A percentile compares a stretch with the other conserved stretches of the same genome.
Evolutionary conservation across 37 sponge, comb jelly and placozoan genomes (phyloP).

Genomic region (Bolinopsis microptera): DNA sequence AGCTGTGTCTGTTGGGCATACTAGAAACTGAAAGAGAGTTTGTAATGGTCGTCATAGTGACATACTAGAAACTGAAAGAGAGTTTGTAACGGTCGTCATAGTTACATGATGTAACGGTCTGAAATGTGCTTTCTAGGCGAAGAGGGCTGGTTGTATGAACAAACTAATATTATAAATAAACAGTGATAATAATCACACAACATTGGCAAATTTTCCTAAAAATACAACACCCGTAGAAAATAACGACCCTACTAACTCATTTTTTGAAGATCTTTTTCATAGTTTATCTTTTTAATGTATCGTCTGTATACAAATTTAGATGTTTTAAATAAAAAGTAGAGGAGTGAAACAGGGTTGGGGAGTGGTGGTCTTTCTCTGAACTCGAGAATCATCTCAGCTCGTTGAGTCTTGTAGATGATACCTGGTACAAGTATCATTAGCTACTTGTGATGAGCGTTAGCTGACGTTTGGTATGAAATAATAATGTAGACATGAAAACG

Average conservation of each 20-base stretch:
- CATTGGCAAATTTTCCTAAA: too few relatives aligned
- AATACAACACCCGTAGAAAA: too few relatives aligned
- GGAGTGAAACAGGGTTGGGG: conserved; percentile 51
- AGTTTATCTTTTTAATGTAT: conserved; percentile 61
- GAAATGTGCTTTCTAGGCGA: too few relatives aligned
- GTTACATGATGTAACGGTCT: too few relatives aligned
- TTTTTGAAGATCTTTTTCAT: conserved; percentile 55
- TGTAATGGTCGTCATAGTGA: neutral
- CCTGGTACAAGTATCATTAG: too few relatives aligned
- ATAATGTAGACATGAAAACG: too few relatives aligned
- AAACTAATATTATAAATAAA: too few relatives aligned
- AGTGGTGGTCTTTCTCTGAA: conserved; percentile 50
- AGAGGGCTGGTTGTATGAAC: too few relatives aligned
- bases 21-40: conserved; percentile 28
- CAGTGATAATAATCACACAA: too few relatives aligned
- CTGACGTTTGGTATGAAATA: neutral
- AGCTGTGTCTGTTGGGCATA: conserved; percentile 60
- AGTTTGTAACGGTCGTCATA: neutral
- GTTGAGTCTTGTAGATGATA: conserved; percentile 64
- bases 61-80: conserved; percentile 57
- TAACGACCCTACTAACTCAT: conserved; percentile 33
- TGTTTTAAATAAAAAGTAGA: conserved; percentile 10
- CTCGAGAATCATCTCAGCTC: conserved; percentile 64
- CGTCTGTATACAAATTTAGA: neutral
- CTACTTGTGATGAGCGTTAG: neutral